Evolutionary conservation across 1,140 invertebrate genomes (phyloP), one percentile per base, ranked within the genome.

Genomic region (Drosophila fuyamai): DNA sequence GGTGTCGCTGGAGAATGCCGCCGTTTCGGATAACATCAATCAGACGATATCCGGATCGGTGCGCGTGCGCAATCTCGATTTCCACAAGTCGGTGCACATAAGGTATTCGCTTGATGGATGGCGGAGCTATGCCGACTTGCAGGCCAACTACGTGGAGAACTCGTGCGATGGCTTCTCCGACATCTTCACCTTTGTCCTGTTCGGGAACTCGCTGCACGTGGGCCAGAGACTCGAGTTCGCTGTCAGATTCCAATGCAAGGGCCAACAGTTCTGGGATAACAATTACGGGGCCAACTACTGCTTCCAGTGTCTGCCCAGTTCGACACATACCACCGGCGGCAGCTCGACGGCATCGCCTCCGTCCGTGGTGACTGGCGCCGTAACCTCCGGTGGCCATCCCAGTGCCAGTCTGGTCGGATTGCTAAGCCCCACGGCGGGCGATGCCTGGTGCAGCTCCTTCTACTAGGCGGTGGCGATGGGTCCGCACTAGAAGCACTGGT

Each of bases 161-260:
- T 98, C 97, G 0, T 98, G 97, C 92, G 98, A 99, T 83, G 97
- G 97, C 1, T 97, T 97, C 76, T 98, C 97, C 12, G 98, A 99
- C 91, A 96, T 96, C 67, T 99, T 98, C 90, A 94, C 95, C 8
- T 96, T 98, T 79, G 91, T 95, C 6, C 83, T 97, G 2, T 96
- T 96, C 67, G 95, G 95, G 60, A 95, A 96, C 78, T 95, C 94
- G 40, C 93, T 98, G 75, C 92, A 93, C 8, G 93, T 96, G 3
- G 97, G 97, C 0, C 95, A 96, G 74, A 94, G 95, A 43, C 86
- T 98, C 9, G 95, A 97, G 90, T 95, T 98, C 65, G 97, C 97
- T 1, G 94, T 98, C 5, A 94, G 96, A 32, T 98, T 97, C 92
- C 95, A 96, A 81, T 96, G 96, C 66, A 95, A 96, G 80, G 97